Evolutionary conservation across 2,888 invertebrate species (phyloP), one percentile per base, ranked within the genome.

Genomic region (Cephonodes hylas): DNA sequence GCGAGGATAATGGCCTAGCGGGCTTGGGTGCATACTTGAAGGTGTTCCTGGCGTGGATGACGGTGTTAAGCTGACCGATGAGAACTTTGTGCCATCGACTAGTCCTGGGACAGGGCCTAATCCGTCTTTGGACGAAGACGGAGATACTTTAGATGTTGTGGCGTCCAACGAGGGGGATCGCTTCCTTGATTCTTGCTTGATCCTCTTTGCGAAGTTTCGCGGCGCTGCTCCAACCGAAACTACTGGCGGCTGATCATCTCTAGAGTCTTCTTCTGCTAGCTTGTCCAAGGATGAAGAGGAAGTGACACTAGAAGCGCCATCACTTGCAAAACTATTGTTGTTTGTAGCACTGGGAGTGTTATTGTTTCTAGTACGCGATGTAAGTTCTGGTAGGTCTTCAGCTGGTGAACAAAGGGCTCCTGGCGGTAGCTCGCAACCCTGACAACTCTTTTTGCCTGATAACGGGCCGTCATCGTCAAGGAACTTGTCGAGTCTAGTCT

Each of bases 341-440:
- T 96, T 96, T 64, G 96, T 96, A 61, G 95, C 96, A 81, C 95
- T 96, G 22, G 96, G 96, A 46, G 96, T 96, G 84, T 96, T 96
- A 85, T 96, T 96, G 80, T 96, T 96, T 79, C 96, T 94, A 59
- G 95, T 95, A 67, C 95, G 92, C 38, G 95, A 94, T 31, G 94
- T 92, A 42, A 95, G 93, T 72, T 96, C 96, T 4, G 95, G 95
- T 61, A 95, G 91, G 77, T 96, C 95, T 71, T 96, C 95, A 71
- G 94, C 92, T 34, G 94, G 94, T 15, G 94, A 94, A 78, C 94
- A 94, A 58, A 94, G 84, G 10, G 93, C 94, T 3, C 89, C 94
- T 57, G 95, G 94, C 63, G 95, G 96, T 84, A 95, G 93, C 83
- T 96, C 96, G 83, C 95, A 97, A 72, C 95, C 97, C 91, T 95